These are phyloP conservation scores for Platysternon megacephalum DNA, from an alignment of 2,113 vertebrate genomes.

Conservation along the genomic window DNA sequence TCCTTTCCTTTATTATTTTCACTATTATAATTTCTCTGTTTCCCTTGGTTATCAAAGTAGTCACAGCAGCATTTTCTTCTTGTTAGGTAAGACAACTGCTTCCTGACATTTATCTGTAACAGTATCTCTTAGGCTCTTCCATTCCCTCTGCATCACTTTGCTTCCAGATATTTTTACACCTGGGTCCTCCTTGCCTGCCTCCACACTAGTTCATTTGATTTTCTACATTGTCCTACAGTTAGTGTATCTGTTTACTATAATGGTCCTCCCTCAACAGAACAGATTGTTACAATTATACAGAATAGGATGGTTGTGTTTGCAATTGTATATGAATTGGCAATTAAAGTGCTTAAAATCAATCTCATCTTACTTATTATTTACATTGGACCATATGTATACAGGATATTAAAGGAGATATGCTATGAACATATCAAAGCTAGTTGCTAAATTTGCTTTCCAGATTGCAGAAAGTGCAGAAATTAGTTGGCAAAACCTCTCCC, in stretches of 20 bases:
- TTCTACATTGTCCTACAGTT: background rate
- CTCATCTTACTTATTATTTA: background rate
- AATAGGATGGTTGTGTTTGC: background rate
- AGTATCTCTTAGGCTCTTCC: background rate
- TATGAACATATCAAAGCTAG: background rate
- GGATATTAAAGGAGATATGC: background rate
- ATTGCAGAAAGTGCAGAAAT: background rate
- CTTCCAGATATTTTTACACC: background rate
- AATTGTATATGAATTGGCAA: background rate
- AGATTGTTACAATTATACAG: background rate
- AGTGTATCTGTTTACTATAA: background rate
- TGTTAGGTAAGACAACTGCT: background rate
- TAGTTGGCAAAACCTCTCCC: background rate
- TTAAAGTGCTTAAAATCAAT: background rate
- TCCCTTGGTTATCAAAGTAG: background rate
- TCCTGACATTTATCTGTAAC: background rate
- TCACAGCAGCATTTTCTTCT: background rate
- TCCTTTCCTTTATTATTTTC: background rate
- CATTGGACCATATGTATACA: background rate
- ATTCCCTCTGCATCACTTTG: background rate
- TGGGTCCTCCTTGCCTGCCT: background rate
- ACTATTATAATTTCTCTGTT: background rate
- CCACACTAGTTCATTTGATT: fast-evolving
- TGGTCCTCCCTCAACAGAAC: background rate
- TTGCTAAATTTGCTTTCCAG: background rate